Evolutionary conservation across 2,888 invertebrate genomes (phyloP).

Genomic region (Anthrax anthrax): DNA sequence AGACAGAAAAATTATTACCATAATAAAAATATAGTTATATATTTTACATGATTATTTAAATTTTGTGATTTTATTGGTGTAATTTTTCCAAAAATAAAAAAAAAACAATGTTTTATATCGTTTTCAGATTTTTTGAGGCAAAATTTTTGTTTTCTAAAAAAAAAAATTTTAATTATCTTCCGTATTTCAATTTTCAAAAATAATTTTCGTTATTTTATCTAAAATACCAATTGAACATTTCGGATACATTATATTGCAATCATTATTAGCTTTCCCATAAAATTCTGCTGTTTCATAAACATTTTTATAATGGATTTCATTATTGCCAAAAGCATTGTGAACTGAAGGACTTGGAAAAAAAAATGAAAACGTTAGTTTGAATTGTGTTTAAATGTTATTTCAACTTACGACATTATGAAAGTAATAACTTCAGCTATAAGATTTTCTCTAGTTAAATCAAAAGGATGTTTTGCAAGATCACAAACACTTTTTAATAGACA

Average conservation of each 20-base stretch:
- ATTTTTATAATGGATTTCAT: conserved; percentile 33
- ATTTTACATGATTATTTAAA: too few species aligned
- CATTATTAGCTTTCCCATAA: conserved; percentile 23
- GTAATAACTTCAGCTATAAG: conserved; percentile 51
- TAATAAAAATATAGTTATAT: too few species aligned
- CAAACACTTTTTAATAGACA: conserved; percentile 56
- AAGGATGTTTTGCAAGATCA: conserved; percentile 47
- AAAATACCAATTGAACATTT: conserved; percentile 24
- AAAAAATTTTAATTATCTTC: too few species aligned
- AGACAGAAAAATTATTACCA: too few species aligned
- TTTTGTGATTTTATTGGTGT: too few species aligned
- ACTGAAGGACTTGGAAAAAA: conserved; percentile 31
- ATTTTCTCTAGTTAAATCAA: conserved; percentile 41
- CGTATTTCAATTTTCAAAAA: conserved; percentile 12
- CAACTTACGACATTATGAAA: conserved; percentile 51
- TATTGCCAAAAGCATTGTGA: conserved; percentile 40
- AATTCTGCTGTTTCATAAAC: conserved; percentile 27
- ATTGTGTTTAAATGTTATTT: not conserved
- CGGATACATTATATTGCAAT: conserved; percentile 25
- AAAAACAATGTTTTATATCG: too few species aligned
- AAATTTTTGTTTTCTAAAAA: too few species aligned
- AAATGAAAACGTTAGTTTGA: not conserved
- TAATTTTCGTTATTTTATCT: conserved; percentile 17
- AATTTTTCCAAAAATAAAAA: too few species aligned
- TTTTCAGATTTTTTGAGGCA: too few species aligned